A percentile compares a stretch with the other conserved stretches of the same genome.
phyloP scores from a whole-genome alignment of 2,888 invertebrate genomes.

The Volucella inanis region DNA sequence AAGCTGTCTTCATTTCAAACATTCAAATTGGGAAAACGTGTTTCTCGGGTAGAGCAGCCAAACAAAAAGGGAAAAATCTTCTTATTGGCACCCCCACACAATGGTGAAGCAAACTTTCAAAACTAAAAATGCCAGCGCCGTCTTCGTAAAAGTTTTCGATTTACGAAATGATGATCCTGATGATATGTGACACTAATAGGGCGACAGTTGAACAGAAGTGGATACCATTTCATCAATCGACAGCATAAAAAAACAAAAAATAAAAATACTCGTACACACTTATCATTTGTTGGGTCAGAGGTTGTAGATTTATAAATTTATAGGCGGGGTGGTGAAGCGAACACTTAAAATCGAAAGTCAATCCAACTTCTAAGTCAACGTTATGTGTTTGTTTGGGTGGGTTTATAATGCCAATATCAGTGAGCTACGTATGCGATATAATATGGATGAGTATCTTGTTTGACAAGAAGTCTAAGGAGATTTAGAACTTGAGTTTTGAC shows the following conservation, averaged over 20 bases:
- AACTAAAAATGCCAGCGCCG: constrained; percentile 3
- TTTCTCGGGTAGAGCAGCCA: not conserved
- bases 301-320: no score
- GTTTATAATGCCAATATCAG: not conserved
- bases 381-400: not conserved
- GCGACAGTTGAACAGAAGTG: constrained; percentile 5
- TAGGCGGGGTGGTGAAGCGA: not conserved
- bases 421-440: not conserved
- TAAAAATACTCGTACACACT: no score
- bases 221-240: not conserved
- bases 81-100: constrained; percentile 13
- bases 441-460: not conserved
- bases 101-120: constrained; percentile 6
- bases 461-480: no score
- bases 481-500: no score
- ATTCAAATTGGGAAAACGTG: constrained; percentile 56
- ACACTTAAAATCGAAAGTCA: constrained; percentile 1
- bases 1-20: constrained; percentile 45
- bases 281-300: no score
- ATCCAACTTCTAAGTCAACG: not conserved
- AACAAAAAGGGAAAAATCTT: not conserved
- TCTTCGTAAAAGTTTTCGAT: constrained; percentile 30
- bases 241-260: not conserved
- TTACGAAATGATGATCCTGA: constrained; percentile 36
- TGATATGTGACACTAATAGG: constrained; percentile 54